Evolutionary conservation across 1,140 invertebrate genomes (phyloP), one percentile per base, ranked within the genome.

Genomic region (Cardiocondyla obscurior): DNA sequence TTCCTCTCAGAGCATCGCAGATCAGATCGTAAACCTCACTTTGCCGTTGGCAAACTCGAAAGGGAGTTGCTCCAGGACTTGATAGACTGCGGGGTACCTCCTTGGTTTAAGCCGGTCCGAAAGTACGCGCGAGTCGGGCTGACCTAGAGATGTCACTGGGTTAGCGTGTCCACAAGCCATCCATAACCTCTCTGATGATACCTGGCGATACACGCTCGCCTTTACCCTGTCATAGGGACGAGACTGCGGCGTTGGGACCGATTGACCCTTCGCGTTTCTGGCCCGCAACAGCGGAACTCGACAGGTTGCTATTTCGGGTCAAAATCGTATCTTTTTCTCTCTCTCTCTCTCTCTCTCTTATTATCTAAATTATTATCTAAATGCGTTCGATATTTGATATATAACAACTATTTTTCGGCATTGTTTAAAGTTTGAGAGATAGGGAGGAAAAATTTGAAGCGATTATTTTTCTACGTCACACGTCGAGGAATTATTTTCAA

Each of bases 141-240:
- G 92, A 92, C 92, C 92, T 93, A 93, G 92, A 93, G 92, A 90
- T 91, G 92, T 93, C 92, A 92, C 89, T 92, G 88, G 90, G 91
- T 89, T 93, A 91, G 92, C 92, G 92, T 93, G 92, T 82, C 88
- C 90, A 90, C 85, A 84, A 88, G 89, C 90, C 90, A 92, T 93
- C 92, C 86, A 91, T 93, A 92, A 92, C n/a, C 39, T 81, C 30
- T 69, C 83, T 46, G 74, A 79, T 85, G 89, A 90, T 90, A 83
- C 33, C 82, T 72, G 57, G 77, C 90, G 85, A 88, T 91, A 91
- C 87, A 90, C 84, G 82, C 85, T 88, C 79, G 67, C 89, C 77
- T 85, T 82, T 82, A 77, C 30, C 60, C 64, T 86, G 87, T 86
- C 86, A 86, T 86, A 88, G 70, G 28, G 72, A 76, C 72, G 44